phyloP scores from a whole-genome alignment of 2,113 vertebrate genomes.

The Cochlearius cochlearius region DNA sequence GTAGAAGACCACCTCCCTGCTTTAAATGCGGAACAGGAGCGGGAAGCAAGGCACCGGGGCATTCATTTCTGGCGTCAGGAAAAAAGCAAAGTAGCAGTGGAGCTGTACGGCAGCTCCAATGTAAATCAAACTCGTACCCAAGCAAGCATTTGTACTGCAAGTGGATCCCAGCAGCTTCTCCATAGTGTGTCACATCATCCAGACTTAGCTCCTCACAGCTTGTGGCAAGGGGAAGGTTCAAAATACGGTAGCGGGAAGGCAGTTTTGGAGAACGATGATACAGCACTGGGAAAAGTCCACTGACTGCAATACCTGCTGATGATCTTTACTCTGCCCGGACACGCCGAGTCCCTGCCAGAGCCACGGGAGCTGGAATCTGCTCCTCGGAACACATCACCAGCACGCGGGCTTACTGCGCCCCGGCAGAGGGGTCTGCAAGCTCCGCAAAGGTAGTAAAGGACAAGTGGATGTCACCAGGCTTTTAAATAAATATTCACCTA shows the following conservation, averaged over 20 bases:
- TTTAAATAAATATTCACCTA: background rate
- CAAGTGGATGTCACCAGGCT: rapidly evolving
- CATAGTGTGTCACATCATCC: background rate
- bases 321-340: background rate
- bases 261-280: background rate
- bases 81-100: background rate
- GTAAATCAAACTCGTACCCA: background rate
- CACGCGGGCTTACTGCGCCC: background rate
- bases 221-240: background rate
- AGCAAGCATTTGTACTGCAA: background rate
- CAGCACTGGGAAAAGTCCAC: background rate
- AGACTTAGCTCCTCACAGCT: background rate
- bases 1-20: background rate
- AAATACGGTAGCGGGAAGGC: background rate
- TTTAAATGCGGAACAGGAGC: background rate
- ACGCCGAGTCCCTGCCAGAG: background rate
- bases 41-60: background rate
- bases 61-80: background rate
- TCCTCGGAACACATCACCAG: background rate
- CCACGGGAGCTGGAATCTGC: background rate
- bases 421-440: background rate
- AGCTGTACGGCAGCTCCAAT: background rate
- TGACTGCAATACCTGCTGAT: background rate
- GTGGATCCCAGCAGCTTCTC: background rate
- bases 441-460: rapidly evolving